phyloP scores from a whole-genome alignment of 2,888 invertebrate genomes.

The Pammene aurita region DNA sequence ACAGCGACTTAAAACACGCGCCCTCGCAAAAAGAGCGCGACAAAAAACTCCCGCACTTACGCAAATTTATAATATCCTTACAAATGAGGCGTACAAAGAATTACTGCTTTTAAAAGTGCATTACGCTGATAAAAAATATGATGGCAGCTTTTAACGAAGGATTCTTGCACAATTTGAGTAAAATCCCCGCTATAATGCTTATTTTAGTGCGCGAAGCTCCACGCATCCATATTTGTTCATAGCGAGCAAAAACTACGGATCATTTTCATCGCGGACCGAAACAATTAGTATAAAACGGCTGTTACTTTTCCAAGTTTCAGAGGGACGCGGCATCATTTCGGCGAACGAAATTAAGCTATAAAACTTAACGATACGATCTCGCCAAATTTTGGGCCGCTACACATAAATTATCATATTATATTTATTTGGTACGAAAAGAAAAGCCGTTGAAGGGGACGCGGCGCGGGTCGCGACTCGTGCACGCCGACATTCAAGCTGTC shows the following conservation, averaged over 20 bases:
- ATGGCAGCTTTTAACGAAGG: constrained; percentile 49
- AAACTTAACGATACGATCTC: constrained; percentile 68
- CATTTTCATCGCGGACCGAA: constrained; percentile 50
- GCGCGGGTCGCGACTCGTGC: constrained; percentile 42
- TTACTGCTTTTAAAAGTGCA: constrained; percentile 45
- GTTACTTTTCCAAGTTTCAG: constrained; percentile 45
- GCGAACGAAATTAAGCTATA: constrained; percentile 70
- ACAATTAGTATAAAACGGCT: constrained; percentile 55
- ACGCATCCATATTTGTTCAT: constrained; percentile 50
- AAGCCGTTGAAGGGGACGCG: constrained; percentile 54
- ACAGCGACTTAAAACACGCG: constrained; percentile 24
- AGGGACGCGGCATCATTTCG: constrained; percentile 48
- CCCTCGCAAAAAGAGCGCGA: constrained; percentile 21
- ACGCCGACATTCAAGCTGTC: constrained; percentile 66
- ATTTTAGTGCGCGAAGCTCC: constrained; percentile 43
- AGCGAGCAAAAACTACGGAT: constrained; percentile 50
- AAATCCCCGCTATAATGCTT: constrained; percentile 50
- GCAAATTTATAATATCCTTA: constrained; percentile 38
- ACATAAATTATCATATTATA: constrained; percentile 65
- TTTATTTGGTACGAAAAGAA: constrained; percentile 55
- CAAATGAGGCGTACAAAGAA: constrained; percentile 38
- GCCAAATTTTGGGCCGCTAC: constrained; percentile 49
- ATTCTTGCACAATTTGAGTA: constrained; percentile 51
- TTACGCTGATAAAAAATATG: constrained; percentile 48
- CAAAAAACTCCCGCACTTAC: constrained; percentile 36